Base-by-base conservation (phyloP, 2,888 invertebrate species). In the Marronus borbonicus region DNA sequence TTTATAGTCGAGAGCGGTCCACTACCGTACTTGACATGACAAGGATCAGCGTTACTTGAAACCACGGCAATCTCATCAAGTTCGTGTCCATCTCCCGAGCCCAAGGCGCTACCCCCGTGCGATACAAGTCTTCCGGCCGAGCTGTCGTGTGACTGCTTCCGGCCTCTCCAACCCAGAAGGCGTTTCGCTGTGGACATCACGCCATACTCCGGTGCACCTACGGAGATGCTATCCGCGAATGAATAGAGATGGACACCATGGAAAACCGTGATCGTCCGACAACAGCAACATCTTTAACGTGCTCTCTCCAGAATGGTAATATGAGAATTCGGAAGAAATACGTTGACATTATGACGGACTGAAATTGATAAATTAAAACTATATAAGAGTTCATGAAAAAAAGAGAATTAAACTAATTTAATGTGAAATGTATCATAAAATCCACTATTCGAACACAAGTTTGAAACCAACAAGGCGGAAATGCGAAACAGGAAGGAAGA, bases 41-140 rank as follows among this genome's bases (percentile, higher is more conserved):
- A 89, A 68, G 90, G 91, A 81, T 90, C 90, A 64, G 90, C 90
- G 84, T 90, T 90, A 81, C 89, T 88, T 69, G 92, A 92, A 81
- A 93, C 92, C 83, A 93, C 91, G 80, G 93, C 92, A 85, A 93
- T 93, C 88, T 93, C 93, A 84, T 93, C 92, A 81, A 93, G 89
- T 85, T 93, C 93, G 89, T 92, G 92, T 80, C 85, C 86, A 80
- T 86, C 87, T 70, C 83, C 84, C 75, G 84, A 85, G 76, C 81
- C 83, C 75, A 83, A 83, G 79, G 80, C 85, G 80, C 81, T 83
- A 81, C 81, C 84, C 69, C 83, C 84, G 81, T 83, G 82, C 80
- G 90, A 89, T 83, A 91, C 90, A 83, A 91, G 88, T 83, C 90
- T 90, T 78, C 88, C 87, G 78, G 85, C 84, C 82, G 90, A 90